These are phyloP conservation scores for Spondyliosoma cantharus DNA, from an alignment of 2,797 vertebrate genomes.

Conservation along the genomic window DNA sequence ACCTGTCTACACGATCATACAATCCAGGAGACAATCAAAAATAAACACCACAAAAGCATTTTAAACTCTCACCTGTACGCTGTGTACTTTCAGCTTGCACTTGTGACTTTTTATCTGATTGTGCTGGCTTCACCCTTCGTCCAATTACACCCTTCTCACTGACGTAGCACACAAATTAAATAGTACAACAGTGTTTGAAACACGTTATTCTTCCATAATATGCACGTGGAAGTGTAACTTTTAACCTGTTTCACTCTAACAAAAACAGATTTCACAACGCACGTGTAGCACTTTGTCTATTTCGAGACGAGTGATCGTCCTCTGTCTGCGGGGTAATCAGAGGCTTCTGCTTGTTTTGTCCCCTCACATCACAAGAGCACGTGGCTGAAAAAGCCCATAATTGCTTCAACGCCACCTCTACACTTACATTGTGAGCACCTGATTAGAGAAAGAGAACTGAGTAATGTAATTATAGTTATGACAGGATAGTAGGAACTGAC, in stretches of 20 bases:
- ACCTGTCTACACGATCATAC: not conserved
- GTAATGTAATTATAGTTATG: slow-evolving; percentile 64
- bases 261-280: slow-evolving; percentile 24
- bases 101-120: not conserved
- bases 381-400: slow-evolving; percentile 45
- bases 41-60: not conserved
- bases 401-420: slow-evolving; percentile 33
- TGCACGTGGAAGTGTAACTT: not conserved
- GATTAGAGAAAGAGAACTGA: slow-evolving; percentile 53
- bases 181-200: not conserved
- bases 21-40: slow-evolving; percentile 1
- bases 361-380: slow-evolving; percentile 36
- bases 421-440: slow-evolving; percentile 49
- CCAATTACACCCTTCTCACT: not conserved
- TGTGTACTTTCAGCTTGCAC: not conserved
- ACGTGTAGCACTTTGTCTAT: slow-evolving; percentile 25
- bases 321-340: slow-evolving; percentile 58
- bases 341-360: slow-evolving; percentile 62
- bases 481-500: slow-evolving; percentile 36
- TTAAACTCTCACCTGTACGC: not conserved
- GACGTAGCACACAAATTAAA: not conserved
- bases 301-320: slow-evolving; percentile 44
- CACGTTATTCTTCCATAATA: not conserved
- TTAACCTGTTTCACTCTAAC: not conserved
- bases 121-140: not conserved